phyloP scores from a whole-genome alignment of 2,888 invertebrate species.

The Yponomeuta cagnagella region DNA sequence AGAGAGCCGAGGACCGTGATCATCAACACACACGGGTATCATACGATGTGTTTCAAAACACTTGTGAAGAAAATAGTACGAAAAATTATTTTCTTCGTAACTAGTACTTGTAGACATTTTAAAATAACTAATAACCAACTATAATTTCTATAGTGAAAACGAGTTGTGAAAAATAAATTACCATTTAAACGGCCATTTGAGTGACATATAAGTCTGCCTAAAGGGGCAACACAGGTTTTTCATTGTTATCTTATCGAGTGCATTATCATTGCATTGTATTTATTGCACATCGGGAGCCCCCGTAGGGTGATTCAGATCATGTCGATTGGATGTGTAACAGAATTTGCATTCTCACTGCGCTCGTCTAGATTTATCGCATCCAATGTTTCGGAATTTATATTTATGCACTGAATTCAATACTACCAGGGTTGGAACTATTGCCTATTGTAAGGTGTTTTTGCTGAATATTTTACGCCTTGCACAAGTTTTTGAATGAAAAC shows the following conservation, averaged over 20 bases:
- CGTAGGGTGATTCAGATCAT: not conserved
- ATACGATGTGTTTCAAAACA: no score
- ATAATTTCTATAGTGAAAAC: no score
- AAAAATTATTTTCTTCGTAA: no score
- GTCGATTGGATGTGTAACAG: not conserved
- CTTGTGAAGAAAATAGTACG: no score
- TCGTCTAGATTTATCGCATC: constrained; percentile 10
- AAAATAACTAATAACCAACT: no score
- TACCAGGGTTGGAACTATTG: not conserved
- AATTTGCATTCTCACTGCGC: constrained; percentile 14
- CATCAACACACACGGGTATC: no score
- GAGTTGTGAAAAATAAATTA: no score
- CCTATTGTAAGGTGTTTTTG: not conserved
- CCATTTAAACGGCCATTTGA: no score
- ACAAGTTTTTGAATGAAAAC: no score
- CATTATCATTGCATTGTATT: not conserved
- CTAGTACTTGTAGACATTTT: no score
- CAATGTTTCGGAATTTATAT: constrained; percentile 10
- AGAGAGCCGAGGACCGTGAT: no score
- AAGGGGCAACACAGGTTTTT: not conserved
- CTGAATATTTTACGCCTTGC: no score
- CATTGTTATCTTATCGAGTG: not conserved
- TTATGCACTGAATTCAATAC: not conserved
- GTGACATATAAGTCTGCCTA: not conserved
- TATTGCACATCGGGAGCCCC: not conserved